phyloP scores from a whole-genome alignment of 2,113 vertebrate species.

The Circaetus cinerascens region DNA sequence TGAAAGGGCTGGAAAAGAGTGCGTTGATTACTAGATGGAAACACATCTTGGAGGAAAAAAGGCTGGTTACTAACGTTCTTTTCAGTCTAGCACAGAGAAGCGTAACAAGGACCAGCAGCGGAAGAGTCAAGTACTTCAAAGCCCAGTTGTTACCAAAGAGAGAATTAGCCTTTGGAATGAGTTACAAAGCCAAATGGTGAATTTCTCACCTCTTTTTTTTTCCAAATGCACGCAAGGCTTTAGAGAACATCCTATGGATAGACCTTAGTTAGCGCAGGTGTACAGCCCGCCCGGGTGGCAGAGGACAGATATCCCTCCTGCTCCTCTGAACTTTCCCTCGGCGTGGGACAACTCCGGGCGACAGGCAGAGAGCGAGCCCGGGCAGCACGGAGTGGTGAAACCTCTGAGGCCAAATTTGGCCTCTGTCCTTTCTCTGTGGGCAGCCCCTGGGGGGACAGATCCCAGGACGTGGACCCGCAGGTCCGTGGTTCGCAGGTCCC shows the following conservation, averaged over 20 bases:
- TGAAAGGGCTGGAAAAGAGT: neutral
- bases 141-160: neutral
- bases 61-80: neutral
- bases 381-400: rapidly evolving
- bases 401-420: neutral
- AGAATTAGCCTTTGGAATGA: neutral
- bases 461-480: neutral
- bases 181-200: neutral
- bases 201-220: neutral
- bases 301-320: neutral
- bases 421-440: neutral
- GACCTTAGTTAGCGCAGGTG: neutral
- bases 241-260: neutral
- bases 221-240: neutral
- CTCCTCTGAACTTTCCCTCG: neutral
- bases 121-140: neutral
- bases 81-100: neutral
- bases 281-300: too few species aligned
- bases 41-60: neutral
- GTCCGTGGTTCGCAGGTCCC: rapidly evolving
- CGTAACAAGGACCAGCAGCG: rapidly evolving
- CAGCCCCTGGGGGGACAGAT: neutral
- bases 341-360: neutral
- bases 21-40: neutral
- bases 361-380: rapidly evolving